Conservation (phyloP, 2,113 vertebrate species). For the Buteo buteo region DNA sequence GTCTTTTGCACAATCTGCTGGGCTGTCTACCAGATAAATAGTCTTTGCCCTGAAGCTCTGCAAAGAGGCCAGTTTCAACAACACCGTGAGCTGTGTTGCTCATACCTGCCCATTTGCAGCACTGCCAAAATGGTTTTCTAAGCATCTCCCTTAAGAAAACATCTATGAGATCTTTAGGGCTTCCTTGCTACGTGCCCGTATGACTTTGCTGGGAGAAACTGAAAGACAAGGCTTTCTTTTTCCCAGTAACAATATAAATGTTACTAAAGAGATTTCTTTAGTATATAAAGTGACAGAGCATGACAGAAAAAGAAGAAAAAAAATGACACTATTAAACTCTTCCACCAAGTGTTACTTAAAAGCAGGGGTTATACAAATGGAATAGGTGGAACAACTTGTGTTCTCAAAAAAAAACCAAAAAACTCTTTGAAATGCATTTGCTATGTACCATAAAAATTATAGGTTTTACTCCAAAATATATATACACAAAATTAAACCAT, state of each 20-base stretch:
- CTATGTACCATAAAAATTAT: background rate
- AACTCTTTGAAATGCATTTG: background rate
- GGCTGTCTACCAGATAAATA: background rate
- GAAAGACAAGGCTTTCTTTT: background rate
- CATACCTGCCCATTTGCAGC: background rate
- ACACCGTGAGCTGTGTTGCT: accelerated
- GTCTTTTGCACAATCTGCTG: background rate
- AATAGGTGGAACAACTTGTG: background rate
- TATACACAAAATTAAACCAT: background rate
- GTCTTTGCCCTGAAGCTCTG: background rate
- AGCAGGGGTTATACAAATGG: background rate
- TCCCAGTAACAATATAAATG: background rate
- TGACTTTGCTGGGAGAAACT: background rate
- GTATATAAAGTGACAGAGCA: background rate
- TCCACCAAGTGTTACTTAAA: background rate
- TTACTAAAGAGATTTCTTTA: background rate
- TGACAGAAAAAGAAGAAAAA: background rate
- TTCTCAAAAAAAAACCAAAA: background rate
- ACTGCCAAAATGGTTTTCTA: background rate
- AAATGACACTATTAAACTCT: background rate
- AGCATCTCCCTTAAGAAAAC: background rate
- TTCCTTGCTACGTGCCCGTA: background rate
- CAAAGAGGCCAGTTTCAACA: background rate
- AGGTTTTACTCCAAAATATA: background rate
- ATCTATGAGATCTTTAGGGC: background rate